Percentiles rank a stretch among this genome's conserved stretches.
These are phyloP conservation scores for Leuciscus waleckii DNA, from an alignment of 2,797 vertebrate genomes.

Conservation along the genomic window DNA sequence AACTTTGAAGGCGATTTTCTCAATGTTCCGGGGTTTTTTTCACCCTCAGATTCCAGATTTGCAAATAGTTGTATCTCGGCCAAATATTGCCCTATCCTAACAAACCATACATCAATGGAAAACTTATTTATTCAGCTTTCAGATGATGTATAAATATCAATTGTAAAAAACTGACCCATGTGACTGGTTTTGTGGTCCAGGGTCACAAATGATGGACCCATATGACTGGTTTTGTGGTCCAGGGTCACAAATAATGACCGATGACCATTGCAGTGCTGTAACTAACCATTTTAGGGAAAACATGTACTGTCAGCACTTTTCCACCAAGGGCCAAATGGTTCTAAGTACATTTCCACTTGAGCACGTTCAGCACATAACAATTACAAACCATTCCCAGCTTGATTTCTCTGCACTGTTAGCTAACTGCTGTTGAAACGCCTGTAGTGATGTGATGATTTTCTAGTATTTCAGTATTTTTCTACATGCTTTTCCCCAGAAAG, in stretches of 20 bases:
- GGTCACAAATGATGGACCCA: background rate
- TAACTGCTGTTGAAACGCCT: background rate
- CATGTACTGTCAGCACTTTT: background rate
- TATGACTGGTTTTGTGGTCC: no score
- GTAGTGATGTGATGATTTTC: background rate
- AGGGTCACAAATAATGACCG: background rate
- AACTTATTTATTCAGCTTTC: no score
- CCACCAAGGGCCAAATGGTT: background rate
- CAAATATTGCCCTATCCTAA: no score
- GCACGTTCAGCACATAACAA: background rate
- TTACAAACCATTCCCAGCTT: background rate
- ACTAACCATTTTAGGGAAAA: background rate
- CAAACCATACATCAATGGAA: no score
- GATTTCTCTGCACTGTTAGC: background rate
- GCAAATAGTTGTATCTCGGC: no score
- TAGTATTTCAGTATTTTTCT: background rate
- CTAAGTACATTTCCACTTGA: background rate
- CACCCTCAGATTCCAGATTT: no score
- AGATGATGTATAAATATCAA: no score
- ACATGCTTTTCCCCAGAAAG: background rate
- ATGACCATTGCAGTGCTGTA: background rate
- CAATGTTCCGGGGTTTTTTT: no score
- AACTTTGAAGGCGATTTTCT: no score
- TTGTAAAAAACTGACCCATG: no score
- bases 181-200: no score